These are phyloP conservation scores for Trinorchestia longiramus DNA, from an alignment of 1,140 invertebrate genomes.

Conservation along the genomic window DNA sequence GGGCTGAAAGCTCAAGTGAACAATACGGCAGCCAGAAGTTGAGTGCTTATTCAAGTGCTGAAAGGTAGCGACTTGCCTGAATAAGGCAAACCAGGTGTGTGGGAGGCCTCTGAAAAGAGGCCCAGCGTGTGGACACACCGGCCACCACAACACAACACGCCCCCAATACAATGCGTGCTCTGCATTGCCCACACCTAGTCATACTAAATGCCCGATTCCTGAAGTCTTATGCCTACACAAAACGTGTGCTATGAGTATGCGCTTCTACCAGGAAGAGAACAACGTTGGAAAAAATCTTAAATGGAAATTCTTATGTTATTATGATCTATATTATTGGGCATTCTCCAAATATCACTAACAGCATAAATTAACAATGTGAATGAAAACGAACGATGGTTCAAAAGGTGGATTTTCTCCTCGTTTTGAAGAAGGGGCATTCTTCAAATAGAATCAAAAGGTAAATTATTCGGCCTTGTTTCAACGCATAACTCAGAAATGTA, in stretches of 20 bases:
- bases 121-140: background rate
- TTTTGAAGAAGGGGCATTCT: too few species aligned
- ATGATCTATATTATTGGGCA: too few species aligned
- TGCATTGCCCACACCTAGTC: background rate
- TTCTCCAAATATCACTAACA: too few species aligned
- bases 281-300: too few species aligned
- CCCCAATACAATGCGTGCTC: background rate
- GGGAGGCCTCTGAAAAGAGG: background rate
- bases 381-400: too few species aligned
- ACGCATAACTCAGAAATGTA: too few species aligned
- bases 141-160: background rate
- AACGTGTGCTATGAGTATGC: background rate
- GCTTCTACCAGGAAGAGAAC: background rate
- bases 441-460: too few species aligned
- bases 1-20: background rate
- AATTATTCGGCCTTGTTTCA: too few species aligned
- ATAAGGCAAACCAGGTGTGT: conserved; percentile 21
- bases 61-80: conserved; percentile 27
- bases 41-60: conserved; percentile 32
- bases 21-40: conserved; percentile 1
- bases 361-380: too few species aligned
- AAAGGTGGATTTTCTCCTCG: too few species aligned
- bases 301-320: too few species aligned
- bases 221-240: background rate
- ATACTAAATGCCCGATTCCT: background rate